Evolutionary conservation across 2,888 invertebrate species (phyloP), one percentile per base, ranked within the genome.

Genomic region (Gymnosoma rotundatum): DNA sequence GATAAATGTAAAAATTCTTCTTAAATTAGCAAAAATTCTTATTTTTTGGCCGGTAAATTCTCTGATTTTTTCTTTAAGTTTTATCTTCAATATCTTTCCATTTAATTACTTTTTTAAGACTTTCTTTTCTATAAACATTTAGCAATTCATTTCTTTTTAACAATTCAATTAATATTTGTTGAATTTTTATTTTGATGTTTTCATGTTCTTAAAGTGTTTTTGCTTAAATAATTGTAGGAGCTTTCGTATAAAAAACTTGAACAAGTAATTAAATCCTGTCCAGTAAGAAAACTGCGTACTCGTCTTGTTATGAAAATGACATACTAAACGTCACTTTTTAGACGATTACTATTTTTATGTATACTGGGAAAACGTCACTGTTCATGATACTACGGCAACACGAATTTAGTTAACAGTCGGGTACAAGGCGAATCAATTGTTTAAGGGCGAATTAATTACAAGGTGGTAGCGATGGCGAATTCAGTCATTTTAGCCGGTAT

Each of bases 261-360:
- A 73, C 66, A 74, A 80, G 74, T 63, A 80, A 81, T 81, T 75
- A 70, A 81, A 75, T 64, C 63, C 56, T 63, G 63, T 76, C 56
- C 80, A 80, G 66, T 76, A 67, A 50, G 75, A 83, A 80, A 80
- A 81, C 84, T 81, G 78, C 84, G 81, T 81, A 74, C 60, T 78
- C 74, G 45, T 64, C 80, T 76, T 50, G 50, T 63, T 78, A 70
- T 67, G 78, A 83, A 87, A 86, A 78, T 87, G 85, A 87, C 86
- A 86, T 85, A 85, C 73, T 54, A 87, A 87, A 87, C 79, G 87
- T 87, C 87, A 87, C 38, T 74, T 80, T 81, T 79, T 67, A 74
- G 58, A 81, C 80, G 83, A 74, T 60, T 73, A 74, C 69, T 58
- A 81, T 78, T 83, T 87, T 87, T 87, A 83, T 87, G 87, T 87